Conservation (phyloP, 2,113 vertebrate genomes). For the Tragelaphus scriptus region DNA sequence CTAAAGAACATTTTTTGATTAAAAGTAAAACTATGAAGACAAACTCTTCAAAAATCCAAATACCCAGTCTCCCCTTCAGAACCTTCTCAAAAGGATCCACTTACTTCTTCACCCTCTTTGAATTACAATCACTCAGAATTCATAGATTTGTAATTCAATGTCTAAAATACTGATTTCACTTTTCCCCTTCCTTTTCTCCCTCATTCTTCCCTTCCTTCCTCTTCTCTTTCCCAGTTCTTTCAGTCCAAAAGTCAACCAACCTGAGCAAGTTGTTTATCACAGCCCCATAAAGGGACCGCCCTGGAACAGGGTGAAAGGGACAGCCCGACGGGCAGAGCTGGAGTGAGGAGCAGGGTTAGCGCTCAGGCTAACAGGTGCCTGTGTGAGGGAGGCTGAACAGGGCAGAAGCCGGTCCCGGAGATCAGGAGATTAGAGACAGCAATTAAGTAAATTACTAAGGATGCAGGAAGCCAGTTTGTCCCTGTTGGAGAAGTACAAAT, state of each 20-base stretch:
- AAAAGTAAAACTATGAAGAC: not conserved
- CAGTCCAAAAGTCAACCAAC: not conserved
- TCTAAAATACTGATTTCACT: not conserved
- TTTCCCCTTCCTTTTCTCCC: not conserved
- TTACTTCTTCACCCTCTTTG: not conserved
- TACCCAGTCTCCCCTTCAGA: not conserved
- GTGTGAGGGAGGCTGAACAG: not conserved
- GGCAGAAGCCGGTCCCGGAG: not conserved
- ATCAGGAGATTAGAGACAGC: not conserved
- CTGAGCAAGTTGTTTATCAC: not conserved
- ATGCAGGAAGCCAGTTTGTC: not conserved
- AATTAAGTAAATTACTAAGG: not conserved
- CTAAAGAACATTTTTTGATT: not conserved
- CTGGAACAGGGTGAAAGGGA: not conserved
- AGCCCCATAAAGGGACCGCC: not conserved
- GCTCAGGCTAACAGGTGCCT: not conserved
- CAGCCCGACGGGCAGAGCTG: not conserved
- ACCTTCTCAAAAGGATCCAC: not conserved
- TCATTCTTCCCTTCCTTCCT: not conserved
- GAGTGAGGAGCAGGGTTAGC: not conserved
- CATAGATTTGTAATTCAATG: not conserved
- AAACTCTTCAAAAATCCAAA: conserved; percentile 17
- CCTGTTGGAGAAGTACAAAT: not conserved
- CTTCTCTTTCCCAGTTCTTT: not conserved
- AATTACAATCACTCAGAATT: not conserved